phyloP scores from a whole-genome alignment of 2,888 invertebrate species.

The Carcina quercana region DNA sequence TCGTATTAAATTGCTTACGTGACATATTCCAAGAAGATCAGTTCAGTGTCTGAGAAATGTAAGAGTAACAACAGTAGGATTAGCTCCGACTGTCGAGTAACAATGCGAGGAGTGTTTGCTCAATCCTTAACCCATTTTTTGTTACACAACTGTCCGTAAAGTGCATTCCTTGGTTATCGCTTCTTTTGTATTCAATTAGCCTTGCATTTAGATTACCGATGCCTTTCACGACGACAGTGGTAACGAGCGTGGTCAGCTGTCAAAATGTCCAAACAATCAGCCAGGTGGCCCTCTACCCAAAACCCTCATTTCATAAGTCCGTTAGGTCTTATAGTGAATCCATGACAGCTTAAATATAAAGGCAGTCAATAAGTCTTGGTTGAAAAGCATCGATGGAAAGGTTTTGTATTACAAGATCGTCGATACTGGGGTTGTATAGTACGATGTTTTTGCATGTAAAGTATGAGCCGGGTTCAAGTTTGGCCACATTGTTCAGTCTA shows the following conservation, averaged over 20 bases:
- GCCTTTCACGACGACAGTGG: slow-evolving; percentile 70
- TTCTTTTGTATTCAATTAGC: slow-evolving; percentile 74
- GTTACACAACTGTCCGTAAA: slow-evolving; percentile 53
- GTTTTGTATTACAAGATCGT: slow-evolving; percentile 2
- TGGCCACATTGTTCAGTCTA: slow-evolving; percentile 61
- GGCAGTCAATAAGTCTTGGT: background rate
- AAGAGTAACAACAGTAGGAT: too few relatives aligned
- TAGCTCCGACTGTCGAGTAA: background rate
- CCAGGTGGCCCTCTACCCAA: slow-evolving; percentile 31
- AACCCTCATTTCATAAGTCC: too few relatives aligned
- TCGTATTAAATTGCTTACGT: too few relatives aligned
- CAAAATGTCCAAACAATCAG: slow-evolving; percentile 72
- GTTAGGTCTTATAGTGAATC: background rate
- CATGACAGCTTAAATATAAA: background rate
- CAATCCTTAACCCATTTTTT: slow-evolving; percentile 31
- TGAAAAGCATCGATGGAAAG: slow-evolving; percentile 25
- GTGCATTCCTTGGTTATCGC: slow-evolving; percentile 63
- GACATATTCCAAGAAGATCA: too few relatives aligned
- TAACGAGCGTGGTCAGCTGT: slow-evolving; percentile 73
- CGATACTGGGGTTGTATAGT: slow-evolving; percentile 21
- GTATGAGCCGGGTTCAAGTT: slow-evolving; percentile 33
- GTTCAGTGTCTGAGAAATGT: too few relatives aligned
- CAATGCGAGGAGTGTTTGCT: slow-evolving; percentile 20
- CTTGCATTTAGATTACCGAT: slow-evolving; percentile 68
- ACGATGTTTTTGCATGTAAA: slow-evolving; percentile 24